Base-by-base conservation (phyloP, 1,140 invertebrate species). In the Thaumatotibia leucotreta region DNA sequence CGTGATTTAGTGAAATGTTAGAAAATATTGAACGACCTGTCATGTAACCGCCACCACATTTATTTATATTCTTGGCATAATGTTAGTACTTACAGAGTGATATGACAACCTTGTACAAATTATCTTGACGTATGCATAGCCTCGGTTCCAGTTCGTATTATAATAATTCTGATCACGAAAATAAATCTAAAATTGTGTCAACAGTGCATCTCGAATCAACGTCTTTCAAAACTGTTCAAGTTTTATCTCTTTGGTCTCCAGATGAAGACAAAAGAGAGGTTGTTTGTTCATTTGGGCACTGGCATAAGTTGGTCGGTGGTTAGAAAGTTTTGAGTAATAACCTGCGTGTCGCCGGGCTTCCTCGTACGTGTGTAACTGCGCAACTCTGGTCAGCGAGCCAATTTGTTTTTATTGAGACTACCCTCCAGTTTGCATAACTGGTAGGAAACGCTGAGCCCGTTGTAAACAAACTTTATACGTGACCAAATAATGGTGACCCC, bases 391-490 rank as follows among this genome's bases (percentile, higher is more conserved):
- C 82, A 83, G 83, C 77, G 77, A 80, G 82, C 79, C 85, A 86
- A 90, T 88, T 88, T 88, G 82, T 88, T 89, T 87, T 89, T 90
- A 88, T 88, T 85, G 80, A 84, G 86, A 88, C 86, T 88, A 87
- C 86, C 86, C 87, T 78, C 81, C 74, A 82, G 77, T 88, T 86
- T 88, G 86, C 84, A 84, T 87, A 88, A 88, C 84, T 83, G 79
- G 80, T 81, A 80, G 83, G 86, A 85, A 89, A 84, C 76, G 82
- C 83, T 88, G 84, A 87, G 77, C 76, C 66, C 68, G 77, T 74
- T 84, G 86, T 88, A 90, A 90, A 90, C 88, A 88, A 86, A 84
- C 83, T 77, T 73, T n/a, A 68, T 73, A 79, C 64, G 65, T 64
- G 74, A 73, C 86, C 83, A 85, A 65, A 72, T 63, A 68, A n/a